These are phyloP conservation scores for Spodoptera frugiperda DNA, from an alignment of 1,140 invertebrate genomes.

Conservation along the genomic window DNA sequence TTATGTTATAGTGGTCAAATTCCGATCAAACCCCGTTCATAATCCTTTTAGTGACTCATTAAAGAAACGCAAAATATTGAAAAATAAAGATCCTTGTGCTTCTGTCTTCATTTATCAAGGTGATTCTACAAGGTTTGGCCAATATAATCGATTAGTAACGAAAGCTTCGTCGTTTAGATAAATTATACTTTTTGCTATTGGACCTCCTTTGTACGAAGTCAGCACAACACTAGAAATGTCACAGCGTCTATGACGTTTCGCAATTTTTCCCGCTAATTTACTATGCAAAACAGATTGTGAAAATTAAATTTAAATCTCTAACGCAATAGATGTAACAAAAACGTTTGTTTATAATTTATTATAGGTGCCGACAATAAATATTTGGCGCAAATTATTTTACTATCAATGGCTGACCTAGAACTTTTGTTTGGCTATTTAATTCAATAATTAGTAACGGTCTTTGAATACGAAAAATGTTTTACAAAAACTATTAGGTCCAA, in stretches of 20 bases:
- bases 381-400: constrained; percentile 1
- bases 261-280: constrained; percentile 23
- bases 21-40: background rate
- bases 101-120: background rate
- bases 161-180: background rate
- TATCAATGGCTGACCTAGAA: constrained; percentile 30
- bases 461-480: background rate
- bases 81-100: background rate
- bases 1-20: background rate
- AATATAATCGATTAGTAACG: background rate
- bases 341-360: background rate
- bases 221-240: constrained; percentile 10
- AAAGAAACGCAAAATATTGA: background rate
- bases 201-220: constrained; percentile 14
- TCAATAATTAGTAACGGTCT: constrained; percentile 6
- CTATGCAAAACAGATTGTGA: constrained; percentile 1
- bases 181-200: background rate
- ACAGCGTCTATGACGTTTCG: constrained; percentile 6
- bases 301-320: constrained; percentile 15
- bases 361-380: constrained; percentile 6
- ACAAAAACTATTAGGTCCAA: too few species aligned
- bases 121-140: background rate
- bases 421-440: constrained; percentile 12
- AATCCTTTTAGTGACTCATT: background rate
- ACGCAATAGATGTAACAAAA: constrained; percentile 20